Percentiles rank a stretch among this genome's conserved stretches.
Conservation (phyloP, 2,888 invertebrate species). For the Cosmorhoe ocellata region DNA sequence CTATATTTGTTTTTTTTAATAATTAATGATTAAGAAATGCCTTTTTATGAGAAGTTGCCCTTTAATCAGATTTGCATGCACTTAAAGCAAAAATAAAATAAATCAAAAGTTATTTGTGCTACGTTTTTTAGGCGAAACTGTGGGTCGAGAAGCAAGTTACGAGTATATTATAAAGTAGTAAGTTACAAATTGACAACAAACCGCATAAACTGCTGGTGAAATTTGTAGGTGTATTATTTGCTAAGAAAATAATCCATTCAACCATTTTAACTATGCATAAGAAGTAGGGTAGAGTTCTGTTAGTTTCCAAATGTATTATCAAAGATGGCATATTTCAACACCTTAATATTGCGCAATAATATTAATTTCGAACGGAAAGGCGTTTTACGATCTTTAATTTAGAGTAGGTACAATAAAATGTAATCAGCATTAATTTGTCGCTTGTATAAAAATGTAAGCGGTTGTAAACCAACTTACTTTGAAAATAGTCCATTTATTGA, state of each 20-base stretch:
- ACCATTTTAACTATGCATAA: too few species aligned
- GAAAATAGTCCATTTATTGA: slow-evolving; percentile 59
- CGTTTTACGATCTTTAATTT: slow-evolving; percentile 49
- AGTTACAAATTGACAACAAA: too few species aligned
- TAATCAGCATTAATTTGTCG: slow-evolving; percentile 56
- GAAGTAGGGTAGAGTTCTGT: too few species aligned
- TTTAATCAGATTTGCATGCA: slow-evolving; percentile 14
- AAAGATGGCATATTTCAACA: slow-evolving; percentile 31
- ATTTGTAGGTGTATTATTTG: too few species aligned
- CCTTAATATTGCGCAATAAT: slow-evolving; percentile 34
- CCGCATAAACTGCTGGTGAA: too few species aligned
- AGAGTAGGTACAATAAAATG: slow-evolving; percentile 51
- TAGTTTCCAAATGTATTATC: slow-evolving; percentile 36
- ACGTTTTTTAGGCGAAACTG: too few species aligned
- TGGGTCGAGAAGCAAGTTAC: too few species aligned
- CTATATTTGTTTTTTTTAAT: slow-evolving; percentile 45
- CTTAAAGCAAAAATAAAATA: too few species aligned
- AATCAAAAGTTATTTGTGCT: too few species aligned
- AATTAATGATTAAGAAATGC: slow-evolving; percentile 26
- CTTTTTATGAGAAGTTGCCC: too few species aligned
- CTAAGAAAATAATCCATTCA: too few species aligned
- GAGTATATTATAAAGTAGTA: too few species aligned
- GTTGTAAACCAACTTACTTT: slow-evolving; percentile 56
- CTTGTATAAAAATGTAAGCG: slow-evolving; percentile 37
- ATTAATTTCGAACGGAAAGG: slow-evolving; percentile 35